phyloP scores from a whole-genome alignment of 2,888 invertebrate species.

The Ctena decussata region DNA sequence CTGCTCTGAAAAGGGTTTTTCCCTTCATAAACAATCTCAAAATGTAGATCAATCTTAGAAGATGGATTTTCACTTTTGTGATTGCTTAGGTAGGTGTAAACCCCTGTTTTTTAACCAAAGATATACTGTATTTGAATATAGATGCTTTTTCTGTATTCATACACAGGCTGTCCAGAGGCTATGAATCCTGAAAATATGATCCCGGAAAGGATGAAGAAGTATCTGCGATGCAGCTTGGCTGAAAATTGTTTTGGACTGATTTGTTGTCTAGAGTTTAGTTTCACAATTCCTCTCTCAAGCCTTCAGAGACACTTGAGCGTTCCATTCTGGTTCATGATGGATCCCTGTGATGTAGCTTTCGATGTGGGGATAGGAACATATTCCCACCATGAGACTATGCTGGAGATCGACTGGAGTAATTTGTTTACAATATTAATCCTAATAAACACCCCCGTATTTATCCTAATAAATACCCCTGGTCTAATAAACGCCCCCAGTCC shows the following conservation, averaged over 20 bases:
- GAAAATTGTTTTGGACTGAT: conserved; percentile 67
- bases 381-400: conserved; percentile 29
- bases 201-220: conserved; percentile 41
- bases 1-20: no score
- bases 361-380: conserved; percentile 29
- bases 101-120: no score
- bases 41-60: no score
- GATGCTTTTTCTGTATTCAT: not conserved
- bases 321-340: conserved; percentile 44
- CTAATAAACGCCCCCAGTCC: no score
- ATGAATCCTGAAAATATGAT: conserved; percentile 42
- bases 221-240: conserved; percentile 53
- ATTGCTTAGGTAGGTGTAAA: no score
- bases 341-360: conserved; percentile 46
- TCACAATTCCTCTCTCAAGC: conserved; percentile 55
- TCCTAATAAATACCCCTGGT: no score
- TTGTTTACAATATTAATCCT: no score
- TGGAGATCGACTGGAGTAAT: conserved; percentile 61
- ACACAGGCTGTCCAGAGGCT: conserved; percentile 34
- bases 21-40: no score
- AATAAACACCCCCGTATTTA: not conserved
- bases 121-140: no score
- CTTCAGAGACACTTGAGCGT: conserved; percentile 35
- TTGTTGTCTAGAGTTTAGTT: conserved; percentile 61
- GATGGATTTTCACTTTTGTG: no score